These are phyloP conservation scores for Andricus curvator DNA, from an alignment of 2,888 invertebrate species.

Conservation along the genomic window DNA sequence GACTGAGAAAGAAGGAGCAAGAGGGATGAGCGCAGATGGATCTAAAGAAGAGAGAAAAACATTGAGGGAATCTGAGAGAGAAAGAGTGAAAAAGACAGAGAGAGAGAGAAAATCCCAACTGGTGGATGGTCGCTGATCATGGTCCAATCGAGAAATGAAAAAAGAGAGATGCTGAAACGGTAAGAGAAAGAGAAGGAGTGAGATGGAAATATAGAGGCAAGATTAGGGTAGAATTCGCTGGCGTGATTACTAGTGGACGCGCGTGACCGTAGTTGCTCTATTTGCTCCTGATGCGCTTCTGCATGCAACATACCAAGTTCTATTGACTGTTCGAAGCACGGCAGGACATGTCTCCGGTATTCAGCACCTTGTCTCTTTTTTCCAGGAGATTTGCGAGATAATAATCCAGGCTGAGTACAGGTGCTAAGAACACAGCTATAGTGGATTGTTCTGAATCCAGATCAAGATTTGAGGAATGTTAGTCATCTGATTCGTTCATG, in stretches of 20 bases:
- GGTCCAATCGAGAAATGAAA: constrained; percentile 42
- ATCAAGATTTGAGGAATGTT: neutral
- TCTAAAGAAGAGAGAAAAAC: constrained; percentile 44
- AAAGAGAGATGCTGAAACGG: constrained; percentile 26
- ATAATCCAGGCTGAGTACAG: neutral
- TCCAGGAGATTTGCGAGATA: neutral
- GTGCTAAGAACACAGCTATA: neutral
- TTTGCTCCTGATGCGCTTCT: constrained; percentile 60
- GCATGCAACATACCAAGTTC: constrained; percentile 46
- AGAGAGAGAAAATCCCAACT: constrained; percentile 15
- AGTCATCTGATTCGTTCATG: neutral
- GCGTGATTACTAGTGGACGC: constrained; percentile 74
- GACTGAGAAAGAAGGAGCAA: constrained; percentile 39
- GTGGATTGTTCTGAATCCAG: neutral
- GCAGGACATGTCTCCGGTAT: constrained; percentile 28
- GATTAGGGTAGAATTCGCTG: constrained; percentile 59
- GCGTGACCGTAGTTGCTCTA: constrained; percentile 73
- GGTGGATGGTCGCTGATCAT: constrained; percentile 10
- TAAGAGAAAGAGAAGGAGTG: constrained; percentile 47
- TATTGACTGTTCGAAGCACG: constrained; percentile 33
- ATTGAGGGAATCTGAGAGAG: constrained; percentile 44
- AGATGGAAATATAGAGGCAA: constrained; percentile 48
- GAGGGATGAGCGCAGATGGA: constrained; percentile 42
- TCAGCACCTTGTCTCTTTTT: constrained; percentile 42
- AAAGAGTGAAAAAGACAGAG: constrained; percentile 38